Conservation (phyloP, 2,797 vertebrate genomes). For the Gymnoscopelus microlampas region DNA sequence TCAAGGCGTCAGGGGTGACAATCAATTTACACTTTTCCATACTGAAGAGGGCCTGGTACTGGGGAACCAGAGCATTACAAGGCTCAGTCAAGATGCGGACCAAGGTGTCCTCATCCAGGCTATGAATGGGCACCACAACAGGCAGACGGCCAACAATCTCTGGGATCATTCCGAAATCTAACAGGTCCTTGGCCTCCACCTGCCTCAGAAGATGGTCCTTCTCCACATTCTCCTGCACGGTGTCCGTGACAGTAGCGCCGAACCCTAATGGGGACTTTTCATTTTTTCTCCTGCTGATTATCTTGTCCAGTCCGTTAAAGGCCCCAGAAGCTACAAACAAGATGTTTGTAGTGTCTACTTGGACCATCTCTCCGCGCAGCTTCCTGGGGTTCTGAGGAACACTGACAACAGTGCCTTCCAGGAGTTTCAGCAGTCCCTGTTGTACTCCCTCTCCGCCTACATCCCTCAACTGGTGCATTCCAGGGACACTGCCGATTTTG, state of each 20-base stretch:
- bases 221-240: conserved; percentile 93
- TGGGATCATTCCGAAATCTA: conserved; percentile 98
- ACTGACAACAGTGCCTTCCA: conserved; percentile 97
- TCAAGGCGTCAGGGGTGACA: conserved; percentile 92
- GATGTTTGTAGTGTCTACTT: conserved; percentile 98
- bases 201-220: conserved; percentile 91
- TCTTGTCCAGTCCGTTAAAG: conserved; percentile 97
- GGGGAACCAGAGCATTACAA: conserved; percentile 94
- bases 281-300: conserved; percentile 98
- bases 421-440: conserved; percentile 96
- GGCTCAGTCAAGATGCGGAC: conserved; percentile 96
- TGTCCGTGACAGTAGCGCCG: conserved; percentile 91
- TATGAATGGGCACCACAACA: conserved; percentile 95
- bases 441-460: conserved; percentile 99
- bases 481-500: conserved; percentile 99
- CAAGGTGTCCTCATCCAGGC: conserved; percentile 93
- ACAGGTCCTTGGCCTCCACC: conserved; percentile 94
- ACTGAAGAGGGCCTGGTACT: conserved; percentile 97
- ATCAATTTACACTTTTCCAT: conserved; percentile 99
- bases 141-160: conserved; percentile 97
- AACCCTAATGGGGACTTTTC: conserved; percentile 93
- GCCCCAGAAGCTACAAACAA: conserved; percentile 97
- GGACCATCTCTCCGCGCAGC: conserved; percentile 95
- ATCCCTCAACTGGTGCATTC: conserved; percentile 97
- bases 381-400: conserved; percentile 98